A percentile compares a stretch with the other conserved stretches of the same genome.
Conservation (phyloP, 2,797 vertebrate species). For the Hipposideros larvatus region DNA sequence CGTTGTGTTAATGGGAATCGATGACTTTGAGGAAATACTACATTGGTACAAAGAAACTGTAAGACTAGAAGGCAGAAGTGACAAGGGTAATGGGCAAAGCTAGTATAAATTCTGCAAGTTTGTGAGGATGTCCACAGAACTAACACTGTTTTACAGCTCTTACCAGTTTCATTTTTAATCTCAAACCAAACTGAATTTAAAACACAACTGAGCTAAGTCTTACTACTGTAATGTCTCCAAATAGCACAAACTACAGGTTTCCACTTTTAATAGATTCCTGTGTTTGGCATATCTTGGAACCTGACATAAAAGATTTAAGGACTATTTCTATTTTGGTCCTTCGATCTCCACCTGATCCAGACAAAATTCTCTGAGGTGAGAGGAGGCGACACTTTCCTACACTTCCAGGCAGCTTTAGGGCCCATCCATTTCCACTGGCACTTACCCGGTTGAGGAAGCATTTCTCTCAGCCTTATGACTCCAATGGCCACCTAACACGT, state of each 20-base stretch:
- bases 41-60: neutral
- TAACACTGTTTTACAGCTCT: neutral
- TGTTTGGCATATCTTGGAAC: neutral
- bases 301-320: neutral
- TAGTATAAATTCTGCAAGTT: neutral
- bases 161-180: neutral
- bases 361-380: neutral
- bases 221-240: neutral
- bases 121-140: neutral
- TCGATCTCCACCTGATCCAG: neutral
- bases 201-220: neutral
- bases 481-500: no score
- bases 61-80: neutral
- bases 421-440: neutral
- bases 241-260: neutral
- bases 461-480: neutral
- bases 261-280: neutral
- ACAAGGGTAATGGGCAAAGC: neutral
- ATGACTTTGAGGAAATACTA: neutral
- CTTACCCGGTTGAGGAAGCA: neutral
- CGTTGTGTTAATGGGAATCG: neutral
- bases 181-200: slow-evolving; percentile 13
- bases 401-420: neutral
- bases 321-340: neutral
- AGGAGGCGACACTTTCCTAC: neutral